Percentiles rank a stretch among this genome's conserved stretches.
Conservation (phyloP, 1,140 invertebrate genomes). For the Limonius californicus region DNA sequence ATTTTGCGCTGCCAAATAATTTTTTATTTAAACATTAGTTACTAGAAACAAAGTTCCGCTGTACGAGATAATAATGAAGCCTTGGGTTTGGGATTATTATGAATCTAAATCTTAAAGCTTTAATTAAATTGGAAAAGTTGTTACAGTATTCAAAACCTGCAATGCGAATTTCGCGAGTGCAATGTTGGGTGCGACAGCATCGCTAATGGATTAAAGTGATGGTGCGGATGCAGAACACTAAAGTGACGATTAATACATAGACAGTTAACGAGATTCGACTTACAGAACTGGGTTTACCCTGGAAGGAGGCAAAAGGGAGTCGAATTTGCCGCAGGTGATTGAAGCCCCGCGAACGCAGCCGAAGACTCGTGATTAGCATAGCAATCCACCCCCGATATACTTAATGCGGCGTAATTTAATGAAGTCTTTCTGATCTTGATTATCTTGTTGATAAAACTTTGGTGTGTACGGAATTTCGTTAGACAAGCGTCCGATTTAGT, state of each 20-base stretch:
- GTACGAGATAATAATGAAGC: no score
- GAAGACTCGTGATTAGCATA: not conserved
- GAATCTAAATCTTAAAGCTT: no score
- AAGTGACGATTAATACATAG: not conserved
- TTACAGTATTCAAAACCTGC: no score
- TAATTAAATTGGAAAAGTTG: no score
- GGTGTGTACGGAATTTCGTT: not conserved
- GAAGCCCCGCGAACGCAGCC: not conserved
- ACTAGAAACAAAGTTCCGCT: no score
- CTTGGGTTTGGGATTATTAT: no score
- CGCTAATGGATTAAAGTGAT: no score
- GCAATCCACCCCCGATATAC: not conserved
- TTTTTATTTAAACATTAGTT: no score
- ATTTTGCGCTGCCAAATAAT: no score
- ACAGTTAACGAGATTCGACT: not conserved
- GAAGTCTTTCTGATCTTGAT: not conserved
- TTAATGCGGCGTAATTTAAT: not conserved
- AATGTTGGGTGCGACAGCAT: no score
- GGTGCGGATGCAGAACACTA: no score
- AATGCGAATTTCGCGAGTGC: no score
- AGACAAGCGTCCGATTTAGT: not conserved
- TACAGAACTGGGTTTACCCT: not conserved
- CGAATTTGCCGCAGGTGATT: not conserved
- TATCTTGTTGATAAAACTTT: conserved; percentile 1
- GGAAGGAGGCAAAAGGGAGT: not conserved